phyloP scores from a whole-genome alignment of 2,888 invertebrate genomes.

The Yponomeuta sedellus region DNA sequence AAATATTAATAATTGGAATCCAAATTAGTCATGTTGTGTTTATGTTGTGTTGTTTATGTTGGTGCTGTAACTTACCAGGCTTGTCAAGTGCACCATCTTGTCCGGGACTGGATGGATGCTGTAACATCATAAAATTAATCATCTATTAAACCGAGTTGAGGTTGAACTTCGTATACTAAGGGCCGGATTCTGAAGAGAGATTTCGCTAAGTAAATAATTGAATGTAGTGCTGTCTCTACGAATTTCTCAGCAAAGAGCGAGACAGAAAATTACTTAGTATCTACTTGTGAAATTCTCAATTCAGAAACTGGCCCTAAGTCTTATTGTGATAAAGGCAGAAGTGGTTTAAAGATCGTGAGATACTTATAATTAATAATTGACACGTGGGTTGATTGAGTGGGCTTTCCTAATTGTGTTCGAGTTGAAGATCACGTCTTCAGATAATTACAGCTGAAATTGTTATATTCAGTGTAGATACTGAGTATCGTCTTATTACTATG shows the following conservation, averaged over 20 bases:
- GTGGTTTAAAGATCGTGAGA: neutral
- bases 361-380: neutral
- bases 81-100: neutral
- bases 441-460: neutral
- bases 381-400: neutral
- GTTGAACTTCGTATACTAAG: neutral
- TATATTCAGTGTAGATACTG: neutral
- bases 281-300: too few relatives aligned
- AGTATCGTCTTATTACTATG: neutral
- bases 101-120: neutral
- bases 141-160: neutral
- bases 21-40: too few relatives aligned
- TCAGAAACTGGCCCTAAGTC: too few relatives aligned
- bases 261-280: too few relatives aligned
- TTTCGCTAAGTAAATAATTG: too few relatives aligned
- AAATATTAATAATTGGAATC: too few relatives aligned
- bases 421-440: neutral
- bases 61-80: neutral
- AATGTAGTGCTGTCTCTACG: too few relatives aligned
- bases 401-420: neutral
- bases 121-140: neutral
- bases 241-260: too few relatives aligned
- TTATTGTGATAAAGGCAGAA: neutral
- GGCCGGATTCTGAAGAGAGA: too few relatives aligned
- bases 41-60: neutral